Evolutionary conservation across 2,797 vertebrate genomes (phyloP).

Genomic region (Otolemur crassicaudatus): DNA sequence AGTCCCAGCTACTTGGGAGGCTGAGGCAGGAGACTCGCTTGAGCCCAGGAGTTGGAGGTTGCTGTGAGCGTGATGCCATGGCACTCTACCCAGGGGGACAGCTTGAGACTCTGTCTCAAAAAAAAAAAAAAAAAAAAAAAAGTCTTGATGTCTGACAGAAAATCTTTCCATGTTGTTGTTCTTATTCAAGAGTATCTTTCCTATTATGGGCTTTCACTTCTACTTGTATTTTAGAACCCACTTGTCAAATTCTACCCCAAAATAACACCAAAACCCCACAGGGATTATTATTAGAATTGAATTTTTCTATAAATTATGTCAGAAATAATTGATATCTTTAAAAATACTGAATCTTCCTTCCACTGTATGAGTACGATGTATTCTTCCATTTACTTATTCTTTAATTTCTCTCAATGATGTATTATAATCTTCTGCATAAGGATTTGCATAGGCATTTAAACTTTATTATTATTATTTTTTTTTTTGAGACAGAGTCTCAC

Average conservation of each 20-base stretch:
- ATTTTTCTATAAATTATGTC: background rate
- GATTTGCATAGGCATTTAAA: background rate
- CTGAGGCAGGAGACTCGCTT: no score
- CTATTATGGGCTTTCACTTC: background rate
- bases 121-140: background rate
- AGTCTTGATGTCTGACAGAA: slow-evolving; percentile 10
- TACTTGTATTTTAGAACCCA: background rate
- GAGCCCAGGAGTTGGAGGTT: no score
- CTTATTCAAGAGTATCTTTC: background rate
- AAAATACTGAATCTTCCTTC: background rate
- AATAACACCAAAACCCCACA: background rate
- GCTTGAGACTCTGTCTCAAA: no score
- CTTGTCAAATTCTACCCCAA: background rate
- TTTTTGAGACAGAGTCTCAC: no score
- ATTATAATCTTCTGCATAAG: background rate
- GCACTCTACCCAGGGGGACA: no score
- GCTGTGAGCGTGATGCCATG: no score
- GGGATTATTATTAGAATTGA: background rate
- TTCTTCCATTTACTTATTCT: background rate
- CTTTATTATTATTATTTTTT: background rate
- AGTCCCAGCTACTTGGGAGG: no score
- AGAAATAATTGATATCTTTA: background rate
- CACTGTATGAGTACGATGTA: background rate
- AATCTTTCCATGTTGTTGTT: slow-evolving; percentile 1
- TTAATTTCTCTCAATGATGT: slow-evolving; percentile 9